phyloP scores from a whole-genome alignment of 64 coral and sea anemone species.

The Pocillopora verrucosa region DNA sequence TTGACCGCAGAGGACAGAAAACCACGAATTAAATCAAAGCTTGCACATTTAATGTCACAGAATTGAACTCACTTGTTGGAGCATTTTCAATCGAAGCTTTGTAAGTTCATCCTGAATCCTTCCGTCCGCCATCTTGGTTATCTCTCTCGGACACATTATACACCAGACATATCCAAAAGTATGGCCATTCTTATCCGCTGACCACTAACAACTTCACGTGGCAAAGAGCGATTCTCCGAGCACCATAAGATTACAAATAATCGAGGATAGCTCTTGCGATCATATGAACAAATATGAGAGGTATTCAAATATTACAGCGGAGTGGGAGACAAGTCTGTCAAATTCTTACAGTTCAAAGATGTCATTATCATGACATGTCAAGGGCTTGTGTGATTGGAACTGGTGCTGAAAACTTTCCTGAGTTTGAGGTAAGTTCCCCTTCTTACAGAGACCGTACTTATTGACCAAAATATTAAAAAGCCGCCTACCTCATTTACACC shows the following conservation, averaged over 20 bases:
- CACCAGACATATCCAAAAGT: no score
- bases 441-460: no score
- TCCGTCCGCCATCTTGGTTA: constrained; percentile 68
- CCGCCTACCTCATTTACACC: not conserved
- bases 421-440: constrained; percentile 64
- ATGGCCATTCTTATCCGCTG: not conserved
- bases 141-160: not conserved
- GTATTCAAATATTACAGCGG: not conserved
- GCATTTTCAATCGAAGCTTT: constrained; percentile 67
- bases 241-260: no score
- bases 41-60: not conserved
- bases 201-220: no score
- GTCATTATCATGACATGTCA: constrained; percentile 70
- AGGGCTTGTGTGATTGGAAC: constrained; percentile 63
- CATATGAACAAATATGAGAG: not conserved
- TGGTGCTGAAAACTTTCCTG: constrained; percentile 39
- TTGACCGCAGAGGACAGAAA: not conserved
- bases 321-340: constrained; percentile 11
- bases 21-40: not conserved
- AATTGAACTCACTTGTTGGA: constrained; percentile 52
- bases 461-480: not conserved
- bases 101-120: constrained; percentile 56
- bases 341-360: constrained; percentile 14
- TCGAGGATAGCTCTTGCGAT: no score
- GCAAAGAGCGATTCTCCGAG: no score